phyloP scores from a whole-genome alignment of 2,113 vertebrate genomes.

The Heteronetta atricapilla region DNA sequence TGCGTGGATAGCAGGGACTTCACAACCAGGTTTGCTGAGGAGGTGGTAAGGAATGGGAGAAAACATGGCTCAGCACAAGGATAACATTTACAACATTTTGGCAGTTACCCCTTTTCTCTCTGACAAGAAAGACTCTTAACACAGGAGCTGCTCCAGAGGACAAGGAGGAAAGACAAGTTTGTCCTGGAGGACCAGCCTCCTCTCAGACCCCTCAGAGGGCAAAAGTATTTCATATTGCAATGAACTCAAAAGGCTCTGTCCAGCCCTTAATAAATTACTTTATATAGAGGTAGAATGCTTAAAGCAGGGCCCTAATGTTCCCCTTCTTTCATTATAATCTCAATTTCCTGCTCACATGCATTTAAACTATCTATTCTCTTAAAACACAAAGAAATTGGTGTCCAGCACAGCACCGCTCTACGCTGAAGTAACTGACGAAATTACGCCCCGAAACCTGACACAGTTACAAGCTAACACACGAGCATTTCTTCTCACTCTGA shows the following conservation, averaged over 20 bases:
- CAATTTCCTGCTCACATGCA: neutral
- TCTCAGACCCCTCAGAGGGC: neutral
- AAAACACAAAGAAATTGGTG: neutral
- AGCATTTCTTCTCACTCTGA: neutral
- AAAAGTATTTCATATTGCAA: neutral
- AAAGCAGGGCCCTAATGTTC: neutral
- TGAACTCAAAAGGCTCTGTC: neutral
- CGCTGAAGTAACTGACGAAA: neutral
- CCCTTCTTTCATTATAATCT: neutral
- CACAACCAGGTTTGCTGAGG: neutral
- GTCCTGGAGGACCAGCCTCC: neutral
- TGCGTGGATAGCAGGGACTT: neutral
- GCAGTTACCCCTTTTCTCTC: neutral
- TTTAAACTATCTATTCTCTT: neutral
- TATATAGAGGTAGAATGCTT: neutral
- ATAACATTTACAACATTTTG: neutral
- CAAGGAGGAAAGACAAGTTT: neutral
- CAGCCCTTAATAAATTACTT: neutral
- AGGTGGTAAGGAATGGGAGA: neutral
- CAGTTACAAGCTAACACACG: neutral
- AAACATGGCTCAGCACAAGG: neutral
- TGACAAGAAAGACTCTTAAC: neutral
- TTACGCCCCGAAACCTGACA: neutral
- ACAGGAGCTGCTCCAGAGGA: neutral
- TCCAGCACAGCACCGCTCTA: neutral